Evolutionary conservation across 2,797 vertebrate genomes (phyloP), one percentile per base, ranked within the genome.

Genomic region (Jordanella pulchra): DNA sequence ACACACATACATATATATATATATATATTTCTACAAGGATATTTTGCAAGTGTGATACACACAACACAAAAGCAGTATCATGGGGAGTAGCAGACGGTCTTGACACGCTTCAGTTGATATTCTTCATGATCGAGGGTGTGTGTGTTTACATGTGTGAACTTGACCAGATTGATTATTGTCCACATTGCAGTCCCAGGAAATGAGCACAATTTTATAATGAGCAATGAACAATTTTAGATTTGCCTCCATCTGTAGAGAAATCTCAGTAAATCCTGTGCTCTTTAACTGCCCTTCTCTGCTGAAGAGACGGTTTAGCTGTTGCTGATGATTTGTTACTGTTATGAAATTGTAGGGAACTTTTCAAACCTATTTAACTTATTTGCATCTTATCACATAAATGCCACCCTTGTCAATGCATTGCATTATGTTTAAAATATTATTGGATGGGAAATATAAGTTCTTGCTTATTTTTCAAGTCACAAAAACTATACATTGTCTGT

Each of bases 81-180:
- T 53, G 65, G 56, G 50, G 67, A 79, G 67, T 55, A 74, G 30
- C 78, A 86, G 81, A 82, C 79, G 77, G 69, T 55, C 60, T 65
- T 73, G 75, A 85, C 66, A 79, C 23, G 28, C 81, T 86, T 74
- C 60, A 73, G 72, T 23, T 77, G 47, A 70, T 67, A 77, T 70
- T 76, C 32, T 67, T 80, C 51, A 71, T 63, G 51, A 76, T 32
- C 45, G 44, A 55, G 75, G 67, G 75, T 71, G 73, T 69, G 71
- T 35, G 28, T 56, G 28, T 47, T 50, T 65, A 69, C 42, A 58
- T 78, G 70, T 32, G 47, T 65, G 51, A 68, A n/a, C 51, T 65
- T 75, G 23, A 75, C 65, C 61, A 84, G 75, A 72, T 75, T 79
- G 78, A 79, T 83, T 74, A 81, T 86, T 79, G 80, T 86, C 84